phyloP scores from a whole-genome alignment of 2,888 invertebrate genomes.

The Cosmopolites sordidus region DNA sequence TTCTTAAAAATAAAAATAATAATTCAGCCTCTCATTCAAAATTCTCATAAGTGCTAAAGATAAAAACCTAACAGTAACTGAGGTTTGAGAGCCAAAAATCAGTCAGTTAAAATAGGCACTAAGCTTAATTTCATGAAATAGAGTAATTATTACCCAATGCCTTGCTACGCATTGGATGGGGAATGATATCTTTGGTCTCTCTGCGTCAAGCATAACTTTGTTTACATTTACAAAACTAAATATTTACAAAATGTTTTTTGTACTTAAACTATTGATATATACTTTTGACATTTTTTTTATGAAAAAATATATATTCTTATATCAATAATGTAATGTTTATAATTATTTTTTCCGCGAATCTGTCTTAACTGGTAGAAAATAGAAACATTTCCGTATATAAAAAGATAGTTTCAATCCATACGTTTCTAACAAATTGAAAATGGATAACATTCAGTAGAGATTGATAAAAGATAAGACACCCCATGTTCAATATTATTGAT shows the following conservation, averaged over 20 bases:
- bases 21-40: background rate
- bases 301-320: too few relatives aligned
- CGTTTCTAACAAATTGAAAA: too few relatives aligned
- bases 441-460: too few relatives aligned
- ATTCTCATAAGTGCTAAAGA: background rate
- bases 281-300: background rate
- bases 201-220: background rate
- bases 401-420: too few relatives aligned
- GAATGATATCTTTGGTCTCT: slow-evolving; percentile 17
- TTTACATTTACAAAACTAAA: background rate
- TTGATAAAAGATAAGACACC: too few relatives aligned
- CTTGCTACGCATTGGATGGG: background rate
- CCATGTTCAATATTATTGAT: too few relatives aligned
- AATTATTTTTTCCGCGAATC: too few relatives aligned
- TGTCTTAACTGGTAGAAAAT: too few relatives aligned
- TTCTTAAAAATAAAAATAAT: background rate
- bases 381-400: too few relatives aligned
- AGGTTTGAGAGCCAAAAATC: background rate
- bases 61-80: background rate
- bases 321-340: too few relatives aligned
- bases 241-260: slow-evolving; percentile 8
- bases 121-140: too few relatives aligned
- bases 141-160: background rate
- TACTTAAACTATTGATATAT: slow-evolving; percentile 7
- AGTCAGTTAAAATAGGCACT: background rate